Conservation (phyloP, 2,888 invertebrate genomes). For the Netelia virgata region DNA sequence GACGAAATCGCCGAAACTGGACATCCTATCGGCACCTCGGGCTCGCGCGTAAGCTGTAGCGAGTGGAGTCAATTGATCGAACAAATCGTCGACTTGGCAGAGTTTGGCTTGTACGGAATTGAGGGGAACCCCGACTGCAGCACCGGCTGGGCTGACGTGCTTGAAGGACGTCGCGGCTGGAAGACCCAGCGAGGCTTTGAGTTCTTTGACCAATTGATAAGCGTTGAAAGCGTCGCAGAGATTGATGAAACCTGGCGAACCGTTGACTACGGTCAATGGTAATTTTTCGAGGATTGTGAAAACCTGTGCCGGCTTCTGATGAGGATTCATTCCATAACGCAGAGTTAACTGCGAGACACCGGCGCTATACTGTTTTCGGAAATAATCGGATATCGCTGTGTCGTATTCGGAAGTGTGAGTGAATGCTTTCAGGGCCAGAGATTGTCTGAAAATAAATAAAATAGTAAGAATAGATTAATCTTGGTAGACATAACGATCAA, state of each 20-base stretch:
- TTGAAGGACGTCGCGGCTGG: conserved; percentile 99
- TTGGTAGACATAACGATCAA: too few relatives aligned
- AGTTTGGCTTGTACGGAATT: conserved; percentile 91
- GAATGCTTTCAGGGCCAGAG: conserved; percentile 96
- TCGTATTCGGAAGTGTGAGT: conserved; percentile 98
- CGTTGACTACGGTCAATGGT: conserved; percentile 95
- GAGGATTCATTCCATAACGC: conserved; percentile 99
- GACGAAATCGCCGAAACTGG: conserved; percentile 99
- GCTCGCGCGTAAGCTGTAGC: conserved; percentile 98
- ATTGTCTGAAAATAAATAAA: conserved; percentile 87
- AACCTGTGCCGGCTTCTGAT: conserved; percentile 98
- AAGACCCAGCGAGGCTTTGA: conserved; percentile 91
- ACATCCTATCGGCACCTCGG: conserved; percentile 99
- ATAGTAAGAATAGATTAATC: neutral
- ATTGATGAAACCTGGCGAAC: conserved; percentile 98
- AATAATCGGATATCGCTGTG: conserved; percentile 96
- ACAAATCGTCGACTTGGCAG: conserved; percentile 96
- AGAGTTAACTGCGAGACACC: conserved; percentile 93
- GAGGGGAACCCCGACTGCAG: conserved; percentile 95
- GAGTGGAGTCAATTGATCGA: conserved; percentile 90
- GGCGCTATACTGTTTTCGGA: conserved; percentile 94
- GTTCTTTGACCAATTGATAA: conserved; percentile 97
- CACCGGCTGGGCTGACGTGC: conserved; percentile 99
- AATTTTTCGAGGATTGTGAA: conserved; percentile 92
- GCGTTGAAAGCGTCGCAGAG: conserved; percentile 98